Base-by-base conservation (phyloP, 1,140 invertebrate species). In the Asbolus verrucosus region DNA sequence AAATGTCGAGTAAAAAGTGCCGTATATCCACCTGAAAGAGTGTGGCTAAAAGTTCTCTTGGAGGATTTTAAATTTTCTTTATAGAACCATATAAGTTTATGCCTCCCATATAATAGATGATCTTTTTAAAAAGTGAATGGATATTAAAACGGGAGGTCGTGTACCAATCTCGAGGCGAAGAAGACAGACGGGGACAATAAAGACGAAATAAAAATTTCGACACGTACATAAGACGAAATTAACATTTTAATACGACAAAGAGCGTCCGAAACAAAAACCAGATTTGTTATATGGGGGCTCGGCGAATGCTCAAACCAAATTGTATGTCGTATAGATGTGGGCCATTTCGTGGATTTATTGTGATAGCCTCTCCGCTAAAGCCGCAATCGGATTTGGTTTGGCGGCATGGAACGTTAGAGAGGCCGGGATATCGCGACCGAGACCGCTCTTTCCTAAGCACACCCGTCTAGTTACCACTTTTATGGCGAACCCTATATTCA, bases 281-380 rank as follows among this genome's bases (percentile, higher is more conserved):
- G 74, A 72, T 78, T 78, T 75, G 75, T 62, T 72, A 76, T 78
- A 75, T 66, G 74, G 67, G 67, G 65, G 73, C 71, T 65, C 67
- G 75, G 69, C 71, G n/a, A n/a, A n/a, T n/a, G 71, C 70, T 72
- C 70, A 71, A 76, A 74, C 75, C 73, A 73, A 76, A 78, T 77
- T 75, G 74, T 76, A 74, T 73, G 77, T 76, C 75, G 74, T 76
- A 75, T 78, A 76, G 73, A 78, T 78, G 74, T 74, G 75, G 70
- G 71, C 72, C 70, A 76, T 76, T 75, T 69, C 68, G 39, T 66
- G 74, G 75, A 78, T 78, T 78, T 78, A 78, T 78, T 74, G 77
- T 78, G 77, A 78, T 78, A 78, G 77, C 77, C 71, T 77, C 71
- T 75, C 69, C 77, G 71, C 75, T 75, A 76, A 76, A 76, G 75